Evolutionary conservation across 1,140 invertebrate genomes (phyloP).

Genomic region (Pachypeltis micranthus): DNA sequence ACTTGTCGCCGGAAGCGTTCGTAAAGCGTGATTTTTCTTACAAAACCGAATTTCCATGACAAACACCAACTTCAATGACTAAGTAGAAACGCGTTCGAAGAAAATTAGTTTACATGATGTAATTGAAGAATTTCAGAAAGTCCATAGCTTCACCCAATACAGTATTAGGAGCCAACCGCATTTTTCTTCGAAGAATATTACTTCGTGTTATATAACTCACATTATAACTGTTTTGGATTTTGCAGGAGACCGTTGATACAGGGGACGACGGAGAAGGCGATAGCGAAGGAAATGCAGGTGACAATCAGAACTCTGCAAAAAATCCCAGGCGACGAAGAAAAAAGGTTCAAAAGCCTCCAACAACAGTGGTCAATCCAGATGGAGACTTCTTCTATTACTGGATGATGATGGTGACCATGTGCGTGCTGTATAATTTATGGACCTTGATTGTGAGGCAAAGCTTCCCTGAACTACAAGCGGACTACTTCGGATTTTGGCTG

Average conservation of each 20-base stretch:
- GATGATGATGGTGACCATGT: slow-evolving; percentile 75
- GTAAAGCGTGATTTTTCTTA: too few relatives aligned
- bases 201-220: slow-evolving; percentile 3
- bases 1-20: too few relatives aligned
- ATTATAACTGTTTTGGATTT: slow-evolving; percentile 4
- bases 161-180: too few relatives aligned
- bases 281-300: neutral
- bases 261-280: slow-evolving; percentile 37
- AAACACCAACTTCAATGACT: too few relatives aligned
- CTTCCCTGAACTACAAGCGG: slow-evolving; percentile 74
- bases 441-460: slow-evolving; percentile 88
- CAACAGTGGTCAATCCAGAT: slow-evolving; percentile 86
- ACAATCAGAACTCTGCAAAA: slow-evolving; percentile 45
- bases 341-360: slow-evolving; percentile 49
- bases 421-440: slow-evolving; percentile 92
- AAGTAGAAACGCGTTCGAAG: too few relatives aligned
- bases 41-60: too few relatives aligned
- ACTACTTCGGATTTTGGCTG: slow-evolving; percentile 61
- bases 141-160: too few relatives aligned
- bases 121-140: too few relatives aligned
- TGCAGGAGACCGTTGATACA: slow-evolving; percentile 48
- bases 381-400: slow-evolving; percentile 93
- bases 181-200: too few relatives aligned
- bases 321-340: slow-evolving; percentile 42
- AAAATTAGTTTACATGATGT: too few relatives aligned